These are phyloP conservation scores for Trypoxylus dichotomus DNA, from an alignment of 1,140 invertebrate species.

Conservation along the genomic window DNA sequence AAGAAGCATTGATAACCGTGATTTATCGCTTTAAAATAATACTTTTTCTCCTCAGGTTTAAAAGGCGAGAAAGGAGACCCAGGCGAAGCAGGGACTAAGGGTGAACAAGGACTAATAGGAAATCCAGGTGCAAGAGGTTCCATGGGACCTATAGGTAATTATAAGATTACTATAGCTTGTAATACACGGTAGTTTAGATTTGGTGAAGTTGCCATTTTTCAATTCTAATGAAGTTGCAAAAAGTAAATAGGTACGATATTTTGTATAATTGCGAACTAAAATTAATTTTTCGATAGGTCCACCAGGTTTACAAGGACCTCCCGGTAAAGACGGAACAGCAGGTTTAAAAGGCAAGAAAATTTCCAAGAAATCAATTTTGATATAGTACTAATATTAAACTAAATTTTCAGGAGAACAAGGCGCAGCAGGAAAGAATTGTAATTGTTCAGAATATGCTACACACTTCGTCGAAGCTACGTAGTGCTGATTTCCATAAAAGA, in stretches of 20 bases:
- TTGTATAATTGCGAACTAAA: background rate
- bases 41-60: background rate
- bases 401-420: background rate
- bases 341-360: background rate
- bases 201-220: background rate
- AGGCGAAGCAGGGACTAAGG: constrained; percentile 35
- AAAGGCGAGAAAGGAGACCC: background rate
- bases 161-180: background rate
- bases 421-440: background rate
- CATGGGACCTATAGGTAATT: background rate
- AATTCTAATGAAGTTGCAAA: no score
- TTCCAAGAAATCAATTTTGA: no score
- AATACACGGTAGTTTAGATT: background rate
- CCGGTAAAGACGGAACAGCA: background rate
- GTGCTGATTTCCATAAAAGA: background rate
- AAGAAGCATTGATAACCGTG: background rate
- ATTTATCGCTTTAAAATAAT: background rate
- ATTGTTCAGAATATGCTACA: background rate
- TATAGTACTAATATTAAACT: background rate
- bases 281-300: background rate
- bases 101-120: constrained; percentile 34
- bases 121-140: background rate
- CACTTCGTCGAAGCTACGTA: background rate
- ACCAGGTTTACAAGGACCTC: background rate
- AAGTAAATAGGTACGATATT: no score